Evolutionary conservation across 2,113 vertebrate genomes (phyloP), one percentile per base, ranked within the genome.

Genomic region (Synchiropus splendidus): DNA sequence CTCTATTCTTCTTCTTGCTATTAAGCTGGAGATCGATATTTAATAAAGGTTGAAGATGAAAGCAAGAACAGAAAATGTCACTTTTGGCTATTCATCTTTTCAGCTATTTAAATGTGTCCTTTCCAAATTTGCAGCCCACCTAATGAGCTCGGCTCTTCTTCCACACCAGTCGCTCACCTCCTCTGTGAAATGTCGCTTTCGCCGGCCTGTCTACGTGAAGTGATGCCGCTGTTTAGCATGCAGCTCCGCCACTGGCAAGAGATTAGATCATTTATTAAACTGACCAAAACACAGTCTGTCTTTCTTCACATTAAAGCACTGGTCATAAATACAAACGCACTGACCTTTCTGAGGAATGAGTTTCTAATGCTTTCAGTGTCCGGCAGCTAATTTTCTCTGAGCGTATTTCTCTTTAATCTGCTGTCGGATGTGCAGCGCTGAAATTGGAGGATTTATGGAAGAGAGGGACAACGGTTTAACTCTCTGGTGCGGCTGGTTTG

Each of bases 41-140:
- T 58, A 42, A 39, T 52, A 58, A 54, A 60, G 16, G 17, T n/a
- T 37, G 41, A n/a, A 18, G 21, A 27, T 27, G 8, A 27, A 27
- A 8, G 21, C 21, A 14, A 31, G 35, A 27, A 57, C 30, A 2
- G 18, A 47, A 31, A 66, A 57, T 54, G 59, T 58, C 60, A 64
- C 30, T 5, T 27, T n/a, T n/a, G n/a, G 31, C 13, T 9, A 33
- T 3, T 39, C 39, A 39, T 21, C 45, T 56, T 47, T 56, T 21
- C 38, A 53, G 42, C 16, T 49, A 45, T 55, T 56, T 21, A 67
- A 61, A 48, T 42, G 13, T 67, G 56, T 79, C 58, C 48, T 66
- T 68, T 69, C 67, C 46, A 69, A 68, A 72, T 64, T 75, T 66
- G 63, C 53, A 67, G 70, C 41, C 48, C 42, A 6, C 16, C 34